Conservation (phyloP, 92 coral and sea anemone genomes). For the Siderastrea radians region DNA sequence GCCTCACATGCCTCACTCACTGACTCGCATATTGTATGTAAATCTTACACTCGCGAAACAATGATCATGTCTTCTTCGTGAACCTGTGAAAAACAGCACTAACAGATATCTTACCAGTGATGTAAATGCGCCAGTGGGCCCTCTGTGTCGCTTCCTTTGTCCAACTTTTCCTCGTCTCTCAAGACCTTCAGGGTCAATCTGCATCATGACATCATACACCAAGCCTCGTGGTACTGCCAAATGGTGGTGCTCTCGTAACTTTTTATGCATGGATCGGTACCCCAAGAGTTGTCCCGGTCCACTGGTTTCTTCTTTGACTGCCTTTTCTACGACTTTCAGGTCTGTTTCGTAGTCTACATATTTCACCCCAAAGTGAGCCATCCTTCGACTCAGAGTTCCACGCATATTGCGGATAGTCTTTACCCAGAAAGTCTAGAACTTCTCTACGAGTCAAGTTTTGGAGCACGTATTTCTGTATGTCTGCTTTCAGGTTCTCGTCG, state of each 20-base stretch:
- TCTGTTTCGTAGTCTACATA: conserved; percentile 54
- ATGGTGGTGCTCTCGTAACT: too few relatives aligned
- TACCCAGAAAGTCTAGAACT: too few relatives aligned
- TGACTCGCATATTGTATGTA: neutral
- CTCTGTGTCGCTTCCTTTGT: conserved; percentile 50
- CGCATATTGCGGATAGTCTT: conserved; percentile 17
- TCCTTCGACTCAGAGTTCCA: conserved; percentile 49
- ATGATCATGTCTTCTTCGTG: conserved; percentile 1
- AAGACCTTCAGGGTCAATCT: conserved; percentile 64
- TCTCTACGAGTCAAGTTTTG: too few relatives aligned
- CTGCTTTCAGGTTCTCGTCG: too few relatives aligned
- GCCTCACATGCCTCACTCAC: too few relatives aligned
- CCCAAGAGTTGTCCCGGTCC: conserved; percentile 74
- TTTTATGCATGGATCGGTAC: too few relatives aligned
- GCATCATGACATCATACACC: conserved; percentile 64
- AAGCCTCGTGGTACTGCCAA: conserved; percentile 71
- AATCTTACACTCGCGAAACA: neutral
- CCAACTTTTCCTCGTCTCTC: conserved; percentile 55
- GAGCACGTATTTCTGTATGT: too few relatives aligned
- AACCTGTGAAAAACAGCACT: too few relatives aligned
- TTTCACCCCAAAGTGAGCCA: conserved; percentile 50
- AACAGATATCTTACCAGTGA: too few relatives aligned
- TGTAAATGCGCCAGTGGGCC: too few relatives aligned
- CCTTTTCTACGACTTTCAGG: conserved; percentile 62
- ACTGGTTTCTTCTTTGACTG: too few relatives aligned